A percentile compares a stretch with the other conserved stretches of the same genome.
phyloP scores from a whole-genome alignment of 2,888 invertebrate species.

The Micoletzkya japonica region DNA sequence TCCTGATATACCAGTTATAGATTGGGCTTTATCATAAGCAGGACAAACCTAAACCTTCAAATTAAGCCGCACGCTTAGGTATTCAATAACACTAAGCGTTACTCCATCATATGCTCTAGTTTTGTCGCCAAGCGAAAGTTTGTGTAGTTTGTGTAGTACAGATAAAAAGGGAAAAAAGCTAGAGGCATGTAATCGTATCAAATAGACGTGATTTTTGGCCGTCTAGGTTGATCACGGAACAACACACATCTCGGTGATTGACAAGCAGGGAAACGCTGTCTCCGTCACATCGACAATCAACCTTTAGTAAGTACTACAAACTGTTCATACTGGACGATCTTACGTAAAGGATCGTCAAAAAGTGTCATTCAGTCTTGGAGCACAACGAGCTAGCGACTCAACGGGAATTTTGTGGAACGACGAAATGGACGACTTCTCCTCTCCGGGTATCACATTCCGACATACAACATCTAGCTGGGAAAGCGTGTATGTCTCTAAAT shows the following conservation, averaged over 20 bases:
- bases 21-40: too few species aligned
- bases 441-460: slow-evolving; percentile 74
- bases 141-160: too few species aligned
- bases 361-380: slow-evolving; percentile 75
- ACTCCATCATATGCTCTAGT: too few species aligned
- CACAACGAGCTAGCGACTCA: slow-evolving; percentile 74
- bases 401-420: slow-evolving; percentile 90
- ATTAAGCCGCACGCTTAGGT: too few species aligned
- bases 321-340: background rate
- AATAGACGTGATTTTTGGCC: too few species aligned
- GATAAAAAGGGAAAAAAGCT: too few species aligned
- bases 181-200: too few species aligned
- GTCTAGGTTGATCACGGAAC: slow-evolving; percentile 81
- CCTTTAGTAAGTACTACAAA: slow-evolving; percentile 73
- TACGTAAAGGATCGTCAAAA: background rate
- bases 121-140: too few species aligned
- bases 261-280: slow-evolving; percentile 82
- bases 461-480: slow-evolving; percentile 73
- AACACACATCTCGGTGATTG: slow-evolving; percentile 82
- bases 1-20: too few species aligned
- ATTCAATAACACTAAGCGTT: too few species aligned
- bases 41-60: too few species aligned
- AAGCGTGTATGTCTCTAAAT: background rate
- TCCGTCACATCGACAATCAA: slow-evolving; percentile 89
- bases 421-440: slow-evolving; percentile 88